A percentile compares a stretch with the other conserved stretches of the same genome.
Evolutionary conservation across 2,113 vertebrate genomes (phyloP).

Genomic region (Phalacrocorax brasilianus): DNA sequence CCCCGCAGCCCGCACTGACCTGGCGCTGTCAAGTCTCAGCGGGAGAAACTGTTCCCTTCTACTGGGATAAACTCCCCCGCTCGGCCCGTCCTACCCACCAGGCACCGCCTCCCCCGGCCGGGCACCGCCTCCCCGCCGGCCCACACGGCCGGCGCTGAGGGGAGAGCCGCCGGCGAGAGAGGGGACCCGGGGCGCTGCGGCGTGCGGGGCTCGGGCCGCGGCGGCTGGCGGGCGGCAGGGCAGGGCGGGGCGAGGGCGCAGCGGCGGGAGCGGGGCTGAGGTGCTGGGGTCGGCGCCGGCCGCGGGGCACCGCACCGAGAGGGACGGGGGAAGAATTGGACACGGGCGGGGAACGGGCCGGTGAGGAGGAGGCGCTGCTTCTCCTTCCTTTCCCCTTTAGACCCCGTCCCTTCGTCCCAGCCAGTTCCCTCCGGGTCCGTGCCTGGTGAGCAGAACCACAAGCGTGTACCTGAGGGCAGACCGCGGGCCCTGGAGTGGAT

Average conservation of each 20-base stretch:
- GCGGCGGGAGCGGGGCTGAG: background rate
- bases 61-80: too few relatives aligned
- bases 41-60: too few relatives aligned
- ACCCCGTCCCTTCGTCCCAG: background rate
- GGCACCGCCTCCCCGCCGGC: too few relatives aligned
- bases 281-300: background rate
- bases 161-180: too few relatives aligned
- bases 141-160: too few relatives aligned
- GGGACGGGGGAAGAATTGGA: background rate
- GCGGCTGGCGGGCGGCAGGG: too few relatives aligned
- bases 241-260: too few relatives aligned
- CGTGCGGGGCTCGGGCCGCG: too few relatives aligned
- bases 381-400: background rate
- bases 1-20: background rate
- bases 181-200: too few relatives aligned
- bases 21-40: too few relatives aligned
- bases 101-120: too few relatives aligned
- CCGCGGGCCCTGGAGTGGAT: background rate
- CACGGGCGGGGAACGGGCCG: background rate
- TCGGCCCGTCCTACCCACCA: too few relatives aligned
- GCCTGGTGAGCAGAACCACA: background rate
- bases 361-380: background rate
- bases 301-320: background rate
- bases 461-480: background rate
- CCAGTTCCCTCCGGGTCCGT: background rate